phyloP scores from a whole-genome alignment of 23 tunicate genomes.

The Corella eumyota region DNA sequence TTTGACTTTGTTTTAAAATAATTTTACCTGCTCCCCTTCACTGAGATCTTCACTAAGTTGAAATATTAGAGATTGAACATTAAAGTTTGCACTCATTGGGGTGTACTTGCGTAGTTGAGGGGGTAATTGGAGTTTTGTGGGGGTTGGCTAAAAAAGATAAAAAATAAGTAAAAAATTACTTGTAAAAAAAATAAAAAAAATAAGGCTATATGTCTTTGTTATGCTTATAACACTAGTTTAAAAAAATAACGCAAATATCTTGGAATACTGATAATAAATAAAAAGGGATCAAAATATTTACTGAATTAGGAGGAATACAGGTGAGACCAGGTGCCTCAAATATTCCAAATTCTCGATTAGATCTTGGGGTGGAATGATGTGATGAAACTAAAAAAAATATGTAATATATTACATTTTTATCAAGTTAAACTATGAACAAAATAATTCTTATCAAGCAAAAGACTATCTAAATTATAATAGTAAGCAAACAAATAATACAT shows the following conservation, averaged over 20 bases:
- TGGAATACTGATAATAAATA: no score
- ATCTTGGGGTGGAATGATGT: constrained; percentile 56
- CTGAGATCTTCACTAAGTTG: constrained; percentile 79
- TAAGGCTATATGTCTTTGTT: background rate
- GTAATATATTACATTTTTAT: no score
- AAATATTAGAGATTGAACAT: constrained; percentile 53
- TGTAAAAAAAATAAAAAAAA: background rate
- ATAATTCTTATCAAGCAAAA: no score
- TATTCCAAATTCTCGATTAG: constrained; percentile 3
- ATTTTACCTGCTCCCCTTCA: constrained; percentile 71
- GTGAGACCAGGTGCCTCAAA: constrained; percentile 34
- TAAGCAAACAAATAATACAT: no score
- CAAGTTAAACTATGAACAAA: no score
- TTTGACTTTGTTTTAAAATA: background rate
- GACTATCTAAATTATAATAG: no score
- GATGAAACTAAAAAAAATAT: no score
- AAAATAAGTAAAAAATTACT: no score
- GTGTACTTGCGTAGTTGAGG: constrained; percentile 58
- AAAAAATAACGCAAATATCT: no score
- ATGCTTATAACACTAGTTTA: background rate
- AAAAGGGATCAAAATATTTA: no score
- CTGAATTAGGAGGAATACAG: no score
- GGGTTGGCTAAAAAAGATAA: no score
- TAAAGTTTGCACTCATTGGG: constrained; percentile 49
- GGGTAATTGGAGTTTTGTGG: background rate